These are phyloP conservation scores for Micromesistius poutassou DNA, from an alignment of 2,797 vertebrate genomes.

Conservation along the genomic window DNA sequence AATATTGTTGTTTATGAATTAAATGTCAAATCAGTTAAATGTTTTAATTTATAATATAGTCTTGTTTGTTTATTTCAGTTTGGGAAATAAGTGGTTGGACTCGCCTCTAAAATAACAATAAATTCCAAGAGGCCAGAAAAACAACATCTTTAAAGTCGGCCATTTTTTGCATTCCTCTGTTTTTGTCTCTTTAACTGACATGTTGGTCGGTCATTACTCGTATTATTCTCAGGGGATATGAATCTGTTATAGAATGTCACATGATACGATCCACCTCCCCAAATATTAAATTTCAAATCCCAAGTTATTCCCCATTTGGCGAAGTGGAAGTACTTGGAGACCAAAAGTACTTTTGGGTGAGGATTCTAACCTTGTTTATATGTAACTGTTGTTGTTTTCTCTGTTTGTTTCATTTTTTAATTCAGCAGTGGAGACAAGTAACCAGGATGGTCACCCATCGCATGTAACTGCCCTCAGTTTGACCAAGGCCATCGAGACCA, in stretches of 20 bases:
- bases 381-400: conserved; percentile 66
- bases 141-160: conserved; percentile 44
- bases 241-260: conserved; percentile 41
- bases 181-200: conserved; percentile 42
- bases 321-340: conserved; percentile 43
- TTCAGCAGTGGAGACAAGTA: conserved; percentile 68
- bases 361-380: conserved; percentile 54
- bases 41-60: conserved; percentile 27
- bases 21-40: conserved; percentile 6
- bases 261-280: conserved; percentile 47
- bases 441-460: conserved; percentile 74
- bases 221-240: conserved; percentile 50
- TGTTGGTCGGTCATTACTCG: conserved; percentile 55
- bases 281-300: conserved; percentile 42
- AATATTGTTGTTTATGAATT: background rate
- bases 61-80: conserved; percentile 34
- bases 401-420: conserved; percentile 38
- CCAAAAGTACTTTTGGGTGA: conserved; percentile 40
- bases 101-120: conserved; percentile 39
- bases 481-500: conserved; percentile 60
- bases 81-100: conserved; percentile 41
- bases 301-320: conserved; percentile 33
- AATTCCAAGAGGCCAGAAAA: conserved; percentile 42
- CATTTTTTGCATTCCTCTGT: conserved; percentile 34
- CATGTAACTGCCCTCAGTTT: conserved; percentile 68